Percentiles rank a stretch among this genome's conserved stretches.
Conservation (phyloP, 2,888 invertebrate species). For the Noctua comes region DNA sequence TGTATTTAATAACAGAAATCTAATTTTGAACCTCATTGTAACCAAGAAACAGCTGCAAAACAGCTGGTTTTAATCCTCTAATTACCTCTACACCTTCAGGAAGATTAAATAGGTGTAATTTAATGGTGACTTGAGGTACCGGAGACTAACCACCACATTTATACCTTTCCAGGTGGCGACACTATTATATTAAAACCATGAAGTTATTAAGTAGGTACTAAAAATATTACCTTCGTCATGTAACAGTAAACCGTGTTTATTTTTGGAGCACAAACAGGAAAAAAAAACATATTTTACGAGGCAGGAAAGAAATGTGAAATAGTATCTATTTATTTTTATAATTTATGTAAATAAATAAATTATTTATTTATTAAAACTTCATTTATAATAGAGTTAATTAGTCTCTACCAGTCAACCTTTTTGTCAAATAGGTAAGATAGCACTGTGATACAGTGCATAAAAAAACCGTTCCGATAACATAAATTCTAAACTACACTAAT, state of each 20-base stretch:
- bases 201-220: background rate
- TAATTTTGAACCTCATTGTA: background rate
- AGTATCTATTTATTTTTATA: background rate
- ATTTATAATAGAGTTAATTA: background rate
- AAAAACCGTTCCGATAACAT: background rate
- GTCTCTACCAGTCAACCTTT: background rate
- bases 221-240: background rate
- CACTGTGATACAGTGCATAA: background rate
- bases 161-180: background rate
- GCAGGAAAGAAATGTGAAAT: background rate
- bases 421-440: background rate
- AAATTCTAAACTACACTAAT: too few relatives aligned
- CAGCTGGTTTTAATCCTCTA: slow-evolving; percentile 12
- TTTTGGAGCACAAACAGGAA: background rate
- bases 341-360: too few relatives aligned
- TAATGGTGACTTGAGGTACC: background rate
- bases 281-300: background rate
- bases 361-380: background rate
- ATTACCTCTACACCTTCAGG: background rate
- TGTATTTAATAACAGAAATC: background rate
- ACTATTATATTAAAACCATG: background rate
- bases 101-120: background rate
- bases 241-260: background rate
- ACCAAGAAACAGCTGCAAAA: background rate
- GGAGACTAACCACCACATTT: background rate